Conservation (phyloP, 2,888 invertebrate genomes). For the Scaptomyza flava region DNA sequence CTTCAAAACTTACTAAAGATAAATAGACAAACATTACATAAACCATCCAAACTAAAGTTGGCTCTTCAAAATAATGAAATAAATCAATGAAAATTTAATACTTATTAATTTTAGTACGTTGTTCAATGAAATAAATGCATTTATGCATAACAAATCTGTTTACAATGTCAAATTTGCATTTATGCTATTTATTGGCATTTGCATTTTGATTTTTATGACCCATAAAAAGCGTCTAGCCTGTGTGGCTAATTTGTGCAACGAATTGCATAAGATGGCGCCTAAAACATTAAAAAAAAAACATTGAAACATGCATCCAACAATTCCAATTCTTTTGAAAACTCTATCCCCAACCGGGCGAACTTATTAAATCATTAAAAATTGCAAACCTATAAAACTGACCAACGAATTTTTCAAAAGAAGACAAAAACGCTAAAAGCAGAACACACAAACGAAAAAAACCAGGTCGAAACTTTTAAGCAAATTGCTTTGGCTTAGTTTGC, state of each 20-base stretch:
- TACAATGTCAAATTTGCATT: constrained; percentile 14
- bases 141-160: not conserved
- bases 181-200: not conserved
- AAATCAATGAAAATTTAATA: not conserved
- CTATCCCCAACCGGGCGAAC: constrained; percentile 29
- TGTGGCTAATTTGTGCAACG: constrained; percentile 19
- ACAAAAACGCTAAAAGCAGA: constrained; percentile 13
- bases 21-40: no score
- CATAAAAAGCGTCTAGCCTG: constrained; percentile 34
- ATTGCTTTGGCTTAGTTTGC: constrained; percentile 54
- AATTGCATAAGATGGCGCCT: constrained; percentile 61
- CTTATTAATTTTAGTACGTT: not conserved
- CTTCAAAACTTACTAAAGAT: no score
- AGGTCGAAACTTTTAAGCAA: constrained; percentile 41
- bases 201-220: constrained; percentile 3
- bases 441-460: constrained; percentile 6
- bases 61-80: no score
- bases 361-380: constrained; percentile 59
- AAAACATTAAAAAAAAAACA: no score
- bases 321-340: constrained; percentile 49
- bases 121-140: not conserved
- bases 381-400: constrained; percentile 55
- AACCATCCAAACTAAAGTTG: no score
- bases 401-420: constrained; percentile 59
- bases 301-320: constrained; percentile 50